Percentiles rank a stretch among this genome's conserved stretches.
Conservation (phyloP, 2,113 vertebrate genomes). For the Taurulus bubalis region DNA sequence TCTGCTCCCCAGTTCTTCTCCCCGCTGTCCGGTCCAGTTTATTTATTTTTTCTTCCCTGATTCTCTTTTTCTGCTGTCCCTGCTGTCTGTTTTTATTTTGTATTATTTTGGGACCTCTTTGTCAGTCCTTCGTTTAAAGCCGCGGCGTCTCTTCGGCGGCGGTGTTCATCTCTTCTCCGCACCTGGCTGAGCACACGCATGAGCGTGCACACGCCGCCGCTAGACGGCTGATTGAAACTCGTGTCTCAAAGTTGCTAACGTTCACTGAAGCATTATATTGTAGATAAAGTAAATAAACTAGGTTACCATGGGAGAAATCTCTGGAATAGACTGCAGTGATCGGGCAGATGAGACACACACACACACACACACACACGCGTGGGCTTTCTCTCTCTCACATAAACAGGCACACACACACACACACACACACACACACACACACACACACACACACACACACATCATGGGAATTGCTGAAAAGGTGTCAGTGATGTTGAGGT, state of each 20-base stretch:
- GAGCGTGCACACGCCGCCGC: conserved; percentile 73
- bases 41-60: conserved; percentile 52
- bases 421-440: neutral
- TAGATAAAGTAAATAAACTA: conserved; percentile 98
- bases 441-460: conserved; percentile 38
- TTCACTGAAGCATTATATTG: conserved; percentile 97
- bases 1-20: conserved; percentile 56
- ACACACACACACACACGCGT: conserved; percentile 9
- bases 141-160: conserved; percentile 46
- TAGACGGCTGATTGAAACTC: conserved; percentile 91
- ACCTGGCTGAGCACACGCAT: conserved; percentile 75
- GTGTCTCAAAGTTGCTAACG: conserved; percentile 92
- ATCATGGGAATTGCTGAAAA: conserved; percentile 48
- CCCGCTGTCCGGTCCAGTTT: conserved; percentile 64
- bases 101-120: conserved; percentile 72
- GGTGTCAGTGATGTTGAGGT: conserved; percentile 68
- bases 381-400: neutral
- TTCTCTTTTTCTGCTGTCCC: conserved; percentile 46
- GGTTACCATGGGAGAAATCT: conserved; percentile 90
- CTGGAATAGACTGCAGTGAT: conserved; percentile 91
- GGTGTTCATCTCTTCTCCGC: conserved; percentile 71
- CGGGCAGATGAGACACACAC: conserved; percentile 78
- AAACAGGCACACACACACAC: neutral
- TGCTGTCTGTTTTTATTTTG: conserved; percentile 69
- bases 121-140: conserved; percentile 61